Percentiles rank a stretch among this genome's conserved stretches.
Evolutionary conservation across 2,797 vertebrate genomes (phyloP).

Genomic region (Silurus aristotelis): DNA sequence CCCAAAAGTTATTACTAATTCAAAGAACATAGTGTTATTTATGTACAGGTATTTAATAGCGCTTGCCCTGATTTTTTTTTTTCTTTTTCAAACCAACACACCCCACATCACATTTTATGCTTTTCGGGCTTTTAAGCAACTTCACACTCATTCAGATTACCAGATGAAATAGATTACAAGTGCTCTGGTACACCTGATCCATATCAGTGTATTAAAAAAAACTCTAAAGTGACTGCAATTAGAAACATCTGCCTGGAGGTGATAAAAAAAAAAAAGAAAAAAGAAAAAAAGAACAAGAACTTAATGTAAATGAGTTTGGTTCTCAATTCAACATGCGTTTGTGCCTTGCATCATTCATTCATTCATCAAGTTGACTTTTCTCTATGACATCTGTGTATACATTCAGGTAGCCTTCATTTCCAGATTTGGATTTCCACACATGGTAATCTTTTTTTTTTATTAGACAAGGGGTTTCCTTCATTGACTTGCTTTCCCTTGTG

Average conservation of each 20-base stretch:
- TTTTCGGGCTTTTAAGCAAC: background rate
- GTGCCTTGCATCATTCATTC: background rate
- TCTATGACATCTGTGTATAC: constrained; percentile 20
- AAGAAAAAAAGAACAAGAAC: background rate
- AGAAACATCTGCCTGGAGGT: constrained; percentile 9
- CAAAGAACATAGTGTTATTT: background rate
- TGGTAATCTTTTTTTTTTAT: constrained; percentile 16
- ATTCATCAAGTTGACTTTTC: constrained; percentile 11
- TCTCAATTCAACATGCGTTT: constrained; percentile 29
- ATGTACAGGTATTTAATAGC: background rate
- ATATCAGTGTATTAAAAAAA: background rate
- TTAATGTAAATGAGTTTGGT: constrained; percentile 6
- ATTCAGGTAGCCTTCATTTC: constrained; percentile 27
- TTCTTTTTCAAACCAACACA: background rate
- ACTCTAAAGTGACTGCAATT: background rate
- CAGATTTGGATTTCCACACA: constrained; percentile 30
- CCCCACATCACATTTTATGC: background rate
- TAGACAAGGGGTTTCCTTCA: constrained; percentile 21
- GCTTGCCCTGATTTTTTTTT: background rate
- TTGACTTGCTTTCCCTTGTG: constrained; percentile 61
- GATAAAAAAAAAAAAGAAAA: background rate
- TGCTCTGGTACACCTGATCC: background rate
- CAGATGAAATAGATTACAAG: background rate
- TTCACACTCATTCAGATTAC: background rate
- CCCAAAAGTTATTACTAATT: no score